Conservation (phyloP, 2,113 vertebrate genomes). For the Cyprinus carpio region DNA sequence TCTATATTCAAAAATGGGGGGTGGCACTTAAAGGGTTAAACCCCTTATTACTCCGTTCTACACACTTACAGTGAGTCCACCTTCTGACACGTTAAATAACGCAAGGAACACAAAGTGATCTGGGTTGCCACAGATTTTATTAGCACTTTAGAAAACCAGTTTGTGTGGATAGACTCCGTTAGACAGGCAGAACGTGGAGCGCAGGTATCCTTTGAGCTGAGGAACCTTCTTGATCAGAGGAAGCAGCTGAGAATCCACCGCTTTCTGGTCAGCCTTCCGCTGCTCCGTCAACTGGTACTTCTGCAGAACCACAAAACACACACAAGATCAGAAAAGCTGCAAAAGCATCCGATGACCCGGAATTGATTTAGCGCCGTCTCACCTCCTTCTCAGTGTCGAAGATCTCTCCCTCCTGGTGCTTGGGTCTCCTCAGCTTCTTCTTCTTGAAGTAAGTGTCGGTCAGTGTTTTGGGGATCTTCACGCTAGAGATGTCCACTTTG, state of each 20-base stretch:
- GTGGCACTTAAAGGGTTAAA: no score
- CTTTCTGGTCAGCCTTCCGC: conserved; percentile 92
- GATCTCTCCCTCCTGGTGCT: conserved; percentile 98
- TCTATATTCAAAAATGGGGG: no score
- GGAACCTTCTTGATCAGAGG: conserved; percentile 88
- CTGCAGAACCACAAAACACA: conserved; percentile 68
- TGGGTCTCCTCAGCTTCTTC: conserved; percentile 91
- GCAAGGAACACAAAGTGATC: neutral
- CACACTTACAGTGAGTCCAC: no score
- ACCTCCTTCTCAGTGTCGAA: conserved; percentile 98
- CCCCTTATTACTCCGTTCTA: no score
- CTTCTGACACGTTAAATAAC: neutral
- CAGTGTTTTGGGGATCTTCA: conserved; percentile 90
- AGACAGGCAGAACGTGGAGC: conserved; percentile 83
- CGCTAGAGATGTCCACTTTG: conserved; percentile 85
- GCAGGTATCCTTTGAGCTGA: conserved; percentile 91
- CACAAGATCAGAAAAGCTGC: neutral
- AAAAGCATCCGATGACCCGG: neutral
- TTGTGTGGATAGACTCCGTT: conserved; percentile 95
- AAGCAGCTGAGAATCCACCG: conserved; percentile 87
- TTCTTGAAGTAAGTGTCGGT: conserved; percentile 96
- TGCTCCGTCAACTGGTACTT: conserved; percentile 95
- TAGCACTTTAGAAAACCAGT: conserved; percentile 89
- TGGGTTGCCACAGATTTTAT: conserved; percentile 65
- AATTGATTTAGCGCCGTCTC: neutral